Evolutionary conservation across 2,113 vertebrate species (phyloP).

Genomic region (Amphiprion ocellaris): DNA sequence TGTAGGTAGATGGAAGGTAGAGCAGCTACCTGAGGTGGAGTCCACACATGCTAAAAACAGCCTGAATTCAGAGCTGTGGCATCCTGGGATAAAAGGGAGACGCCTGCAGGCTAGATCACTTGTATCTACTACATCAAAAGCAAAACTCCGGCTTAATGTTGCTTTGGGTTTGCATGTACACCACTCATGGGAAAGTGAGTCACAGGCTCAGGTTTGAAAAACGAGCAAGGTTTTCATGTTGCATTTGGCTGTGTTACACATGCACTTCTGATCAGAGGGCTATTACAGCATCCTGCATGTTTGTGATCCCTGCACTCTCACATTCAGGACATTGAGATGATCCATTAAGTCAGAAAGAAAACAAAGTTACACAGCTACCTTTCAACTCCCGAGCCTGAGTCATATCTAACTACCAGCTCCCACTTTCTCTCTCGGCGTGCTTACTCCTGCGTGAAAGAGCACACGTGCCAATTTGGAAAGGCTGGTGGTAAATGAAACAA

Average conservation of each 20-base stretch:
- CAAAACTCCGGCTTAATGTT: conserved; percentile 7
- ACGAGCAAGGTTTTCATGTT: conserved; percentile 16
- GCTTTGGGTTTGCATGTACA: conserved; percentile 25
- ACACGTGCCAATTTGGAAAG: conserved; percentile 29
- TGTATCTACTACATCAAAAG: conserved; percentile 9
- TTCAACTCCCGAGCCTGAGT: conserved; percentile 31
- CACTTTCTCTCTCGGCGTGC: conserved; percentile 14
- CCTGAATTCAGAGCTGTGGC: neutral
- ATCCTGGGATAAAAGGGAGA: conserved; percentile 22
- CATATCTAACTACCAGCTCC: conserved; percentile 11
- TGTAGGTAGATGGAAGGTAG: neutral
- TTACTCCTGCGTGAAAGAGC: conserved; percentile 39
- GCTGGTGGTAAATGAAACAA: conserved; percentile 58
- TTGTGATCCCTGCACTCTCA: conserved; percentile 11
- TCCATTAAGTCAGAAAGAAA: conserved; percentile 14
- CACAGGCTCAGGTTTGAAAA: conserved; percentile 12
- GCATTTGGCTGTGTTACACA: conserved; percentile 20
- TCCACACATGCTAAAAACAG: neutral
- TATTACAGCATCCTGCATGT: conserved; percentile 16
- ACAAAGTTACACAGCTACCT: conserved; percentile 1
- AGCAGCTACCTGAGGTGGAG: neutral
- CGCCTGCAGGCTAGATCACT: neutral
- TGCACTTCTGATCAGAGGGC: conserved; percentile 6
- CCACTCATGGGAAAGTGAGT: conserved; percentile 26
- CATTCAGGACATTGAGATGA: conserved; percentile 17